Base-by-base conservation (phyloP, 2,888 invertebrate species). In the Aromia moschata region DNA sequence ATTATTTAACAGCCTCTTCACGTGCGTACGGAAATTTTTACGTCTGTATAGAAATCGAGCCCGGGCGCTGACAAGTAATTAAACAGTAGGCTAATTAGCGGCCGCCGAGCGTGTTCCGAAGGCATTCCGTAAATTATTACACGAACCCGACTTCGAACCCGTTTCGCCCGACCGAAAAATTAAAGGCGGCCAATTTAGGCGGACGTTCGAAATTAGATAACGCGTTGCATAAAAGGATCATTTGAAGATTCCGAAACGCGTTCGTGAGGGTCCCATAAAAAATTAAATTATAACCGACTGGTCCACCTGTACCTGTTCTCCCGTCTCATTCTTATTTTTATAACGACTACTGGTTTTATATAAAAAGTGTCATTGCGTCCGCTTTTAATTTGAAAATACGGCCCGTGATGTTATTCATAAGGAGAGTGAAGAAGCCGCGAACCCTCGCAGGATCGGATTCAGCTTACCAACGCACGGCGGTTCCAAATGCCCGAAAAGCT, bases 341-440 rank as follows among this genome's bases (percentile, higher is more conserved):
- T 64, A 70, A 72, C 75, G 79, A 80, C 79, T 80, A 80, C 80
- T 80, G 80, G 80, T 80, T 80, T 80, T 79, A 74, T 77, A 77
- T 78, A 77, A 79, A 78, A 78, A 76, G 75, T 72, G 76, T 77
- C 75, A 75, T 74, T 77, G 75, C 76, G 75, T 77, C 77, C 72
- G 70, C 73, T 76, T n/a, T 77, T 79, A 80, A 79, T 79, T 79
- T 79, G 78, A 79, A 79, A 78, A 79, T 77, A 77, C 77, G 77
- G 74, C 77, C 72, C 75, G 74, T 73, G 71, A 69, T 67, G 68
- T 72, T 69, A 69, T 70, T 67, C 70, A 67, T 56, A n/a, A n/a
- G n/a, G n/a, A n/a, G n/a, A n/a, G n/a, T n/a, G n/a, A n/a, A n/a
- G n/a, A n/a, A n/a, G n/a, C n/a, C n/a, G n/a, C n/a, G n/a, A n/a